Base-by-base conservation (phyloP, 2,113 vertebrate species). In the Aramus guarauna region DNA sequence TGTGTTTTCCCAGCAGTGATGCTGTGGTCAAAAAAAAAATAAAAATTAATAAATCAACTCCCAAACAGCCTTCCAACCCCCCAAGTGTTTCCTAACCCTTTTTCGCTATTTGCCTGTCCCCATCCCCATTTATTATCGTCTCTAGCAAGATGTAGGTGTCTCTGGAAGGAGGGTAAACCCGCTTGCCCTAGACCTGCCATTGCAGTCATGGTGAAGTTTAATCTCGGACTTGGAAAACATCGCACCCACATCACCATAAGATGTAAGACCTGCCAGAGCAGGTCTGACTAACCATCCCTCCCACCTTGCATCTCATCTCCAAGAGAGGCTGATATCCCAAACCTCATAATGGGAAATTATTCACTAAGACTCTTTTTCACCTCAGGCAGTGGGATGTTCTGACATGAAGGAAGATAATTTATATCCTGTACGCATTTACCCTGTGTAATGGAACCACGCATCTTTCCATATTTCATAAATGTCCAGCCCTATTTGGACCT, bases 191-290 rank as follows among this genome's bases (percentile, higher is more conserved):
- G 30, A 16, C 26, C 11, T 21, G 30, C 34, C 37, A 6, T 3
- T 30, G 32, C 55, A 19, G 32, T 73, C 12, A 5, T 0, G 26
- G 47, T 5, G 9, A 32, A 41, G 26, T 34, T 50, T 18, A 18
- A 37, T n/a, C 47, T 62, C 59, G 14, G 50, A 5, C 58, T 45
- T 3, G 0, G 32, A 41, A 36, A 48, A 34, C 64, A 39, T 19
- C 4, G 0, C 29, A 9, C 26, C 36, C 26, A 3, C 1, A 0
- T 32, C 75, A 17, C 43, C 11, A 0, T 30, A 45, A 69, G 48
- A 50, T 60, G 19, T 13, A 43, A 71, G 56, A 52, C 14, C 29
- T 39, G 48, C 48, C 75, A 32, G 41, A 39, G 5, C 48, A 56
- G 55, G 34, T 23, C 53, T 45, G 53, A 37, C 27, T 4, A 39